These are phyloP conservation scores for Neomonachus schauinslandi DNA, from an alignment of 2,113 vertebrate species.

Conservation along the genomic window DNA sequence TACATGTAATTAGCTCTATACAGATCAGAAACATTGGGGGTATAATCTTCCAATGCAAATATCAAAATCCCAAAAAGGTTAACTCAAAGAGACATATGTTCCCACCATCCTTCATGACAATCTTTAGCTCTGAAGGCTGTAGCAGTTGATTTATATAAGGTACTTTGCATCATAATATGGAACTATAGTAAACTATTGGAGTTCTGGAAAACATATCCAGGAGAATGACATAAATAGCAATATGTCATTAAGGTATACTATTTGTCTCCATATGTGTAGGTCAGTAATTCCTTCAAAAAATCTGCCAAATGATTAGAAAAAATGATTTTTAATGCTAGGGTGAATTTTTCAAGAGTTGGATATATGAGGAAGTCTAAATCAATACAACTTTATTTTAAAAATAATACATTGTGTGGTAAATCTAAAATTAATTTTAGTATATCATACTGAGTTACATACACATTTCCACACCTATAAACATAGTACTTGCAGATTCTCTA, in stretches of 20 bases:
- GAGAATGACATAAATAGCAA: slow-evolving; percentile 64
- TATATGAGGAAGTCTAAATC: background rate
- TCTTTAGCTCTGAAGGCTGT: slow-evolving; percentile 69
- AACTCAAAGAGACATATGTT: slow-evolving; percentile 82
- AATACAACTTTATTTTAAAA: background rate
- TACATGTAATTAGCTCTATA: slow-evolving; percentile 85
- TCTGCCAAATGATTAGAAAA: slow-evolving; percentile 47
- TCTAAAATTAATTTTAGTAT: slow-evolving; percentile 26
- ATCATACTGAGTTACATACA: background rate
- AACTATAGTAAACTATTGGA: slow-evolving; percentile 75
- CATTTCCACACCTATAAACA: background rate
- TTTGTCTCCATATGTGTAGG: background rate
- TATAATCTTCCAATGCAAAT: slow-evolving; percentile 77
- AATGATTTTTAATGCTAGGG: slow-evolving; percentile 2
- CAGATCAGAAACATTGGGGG: slow-evolving; percentile 80
- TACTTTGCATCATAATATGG: slow-evolving; percentile 77
- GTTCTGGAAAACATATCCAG: slow-evolving; percentile 71
- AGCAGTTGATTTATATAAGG: slow-evolving; percentile 76
- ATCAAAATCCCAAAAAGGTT: slow-evolving; percentile 83
- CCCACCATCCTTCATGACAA: background rate
- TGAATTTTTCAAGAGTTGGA: background rate
- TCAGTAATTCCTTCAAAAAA: slow-evolving; percentile 44
- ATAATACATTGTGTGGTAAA: background rate
- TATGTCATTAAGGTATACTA: background rate
- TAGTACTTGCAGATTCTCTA: background rate